Evolutionary conservation across 1,140 invertebrate species (phyloP), one percentile per base, ranked within the genome.

Genomic region (Ooceraea biroi): DNA sequence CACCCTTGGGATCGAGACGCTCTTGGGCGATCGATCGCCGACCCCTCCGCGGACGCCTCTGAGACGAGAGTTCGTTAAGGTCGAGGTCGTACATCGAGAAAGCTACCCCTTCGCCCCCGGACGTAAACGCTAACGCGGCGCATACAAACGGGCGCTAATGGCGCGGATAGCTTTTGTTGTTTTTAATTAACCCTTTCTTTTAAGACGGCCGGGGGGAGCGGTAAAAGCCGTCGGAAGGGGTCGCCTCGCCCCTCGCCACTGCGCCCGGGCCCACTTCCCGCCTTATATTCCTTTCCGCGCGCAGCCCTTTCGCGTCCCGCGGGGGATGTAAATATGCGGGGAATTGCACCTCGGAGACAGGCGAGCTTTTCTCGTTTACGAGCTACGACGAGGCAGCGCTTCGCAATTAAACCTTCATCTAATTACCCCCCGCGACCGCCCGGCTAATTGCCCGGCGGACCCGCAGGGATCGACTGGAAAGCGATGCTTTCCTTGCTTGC

Each of bases 131-230:
- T 93, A 93, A 94, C 88, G 92, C 80, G 84, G 91, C 91, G 94
- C 94, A 94, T 94, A 94, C 93, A 94, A 94, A 94, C 94, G 92
- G 92, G 90, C 93, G 93, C 93, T 94, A 94, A 94, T 94, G 91
- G 93, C 92, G 87, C 88, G 91, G 90, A 94, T 93, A 90, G 93
- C 94, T 94, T 94, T 94, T 94, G 93, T 94, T 94, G 91, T 94
- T 94, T 94, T 94, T 94, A 94, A 94, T 94, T 94, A 94, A 94
- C 94, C 94, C 94, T 94, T 94, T 94, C 93, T 94, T 94, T 92
- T 90, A 93, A 93, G 93, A 92, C 91, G 90, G 72, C 89, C 91
- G 82, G 85, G 83, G 92, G 91, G 91, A 93, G 72, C 90, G 89
- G 88, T 91, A 90, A 92, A 93, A 87, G 36, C 57, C 44, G 66